Evolutionary conservation across 2,888 invertebrate genomes (phyloP).

Genomic region (Hecatera dysodea): DNA sequence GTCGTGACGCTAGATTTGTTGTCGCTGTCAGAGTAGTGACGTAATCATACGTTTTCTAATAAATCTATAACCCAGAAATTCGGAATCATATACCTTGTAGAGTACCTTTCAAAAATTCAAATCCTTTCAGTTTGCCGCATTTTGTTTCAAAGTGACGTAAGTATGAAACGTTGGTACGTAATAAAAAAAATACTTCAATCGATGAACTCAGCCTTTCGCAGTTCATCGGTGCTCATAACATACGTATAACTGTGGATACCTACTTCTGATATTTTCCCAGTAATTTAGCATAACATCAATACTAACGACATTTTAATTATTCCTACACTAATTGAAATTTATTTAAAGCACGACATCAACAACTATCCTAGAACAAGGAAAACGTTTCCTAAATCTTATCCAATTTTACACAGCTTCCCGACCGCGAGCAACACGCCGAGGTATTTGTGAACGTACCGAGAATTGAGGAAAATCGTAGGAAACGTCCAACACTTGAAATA

Average conservation of each 20-base stretch:
- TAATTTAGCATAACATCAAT: conserved; percentile 16
- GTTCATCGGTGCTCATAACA: conserved; percentile 5
- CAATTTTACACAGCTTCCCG: conserved; percentile 22
- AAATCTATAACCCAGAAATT: conserved; percentile 11
- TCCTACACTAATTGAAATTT: conserved; percentile 12
- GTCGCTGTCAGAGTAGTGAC: conserved; percentile 22
- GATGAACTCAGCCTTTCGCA: conserved; percentile 14
- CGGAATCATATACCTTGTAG: not conserved
- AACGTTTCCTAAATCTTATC: conserved; percentile 40
- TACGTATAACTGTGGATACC: not conserved
- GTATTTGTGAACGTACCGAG: conserved; percentile 49
- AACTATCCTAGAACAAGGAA: conserved; percentile 47
- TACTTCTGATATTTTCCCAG: not conserved
- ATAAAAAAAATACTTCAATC: conserved; percentile 1
- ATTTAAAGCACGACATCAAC: conserved; percentile 35
- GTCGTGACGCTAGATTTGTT: conserved; percentile 9
- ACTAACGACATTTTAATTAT: conserved; percentile 5
- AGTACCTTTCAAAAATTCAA: conserved; percentile 11
- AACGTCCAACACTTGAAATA: conserved; percentile 36
- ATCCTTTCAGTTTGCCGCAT: not conserved
- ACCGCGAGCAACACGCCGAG: conserved; percentile 14
- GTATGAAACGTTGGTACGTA: not conserved
- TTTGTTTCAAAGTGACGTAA: conserved; percentile 9
- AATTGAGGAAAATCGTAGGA: conserved; percentile 55
- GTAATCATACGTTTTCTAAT: conserved; percentile 20